Percentiles rank a stretch among this genome's conserved stretches.
Evolutionary conservation across 2,797 vertebrate genomes (phyloP).

Genomic region (Anolis apletophallus): DNA sequence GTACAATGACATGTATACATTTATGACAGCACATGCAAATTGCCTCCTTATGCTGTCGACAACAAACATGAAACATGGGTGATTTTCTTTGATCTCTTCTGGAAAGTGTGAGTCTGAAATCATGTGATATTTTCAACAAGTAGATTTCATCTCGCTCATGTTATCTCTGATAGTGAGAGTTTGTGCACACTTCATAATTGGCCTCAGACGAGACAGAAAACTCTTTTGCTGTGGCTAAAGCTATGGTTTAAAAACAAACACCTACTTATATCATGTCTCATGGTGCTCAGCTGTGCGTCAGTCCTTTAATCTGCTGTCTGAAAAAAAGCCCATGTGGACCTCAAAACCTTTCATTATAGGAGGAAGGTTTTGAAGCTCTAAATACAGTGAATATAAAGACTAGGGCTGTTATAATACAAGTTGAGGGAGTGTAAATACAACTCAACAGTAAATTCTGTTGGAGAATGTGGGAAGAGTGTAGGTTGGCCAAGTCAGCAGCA

Average conservation of each 20-base stretch:
- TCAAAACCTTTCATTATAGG: slow-evolving; percentile 37
- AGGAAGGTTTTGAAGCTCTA: slow-evolving; percentile 44
- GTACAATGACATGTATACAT: not conserved
- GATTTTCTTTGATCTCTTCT: not conserved
- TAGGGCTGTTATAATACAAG: slow-evolving; percentile 36
- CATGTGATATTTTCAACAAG: not conserved
- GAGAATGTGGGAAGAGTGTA: not conserved
- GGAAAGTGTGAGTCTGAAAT: not conserved
- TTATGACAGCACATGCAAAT: not conserved
- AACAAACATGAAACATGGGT: not conserved
- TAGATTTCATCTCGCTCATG: not conserved
- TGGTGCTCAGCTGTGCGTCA: slow-evolving; percentile 62
- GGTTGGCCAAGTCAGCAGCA: no score
- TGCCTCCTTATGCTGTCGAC: not conserved
- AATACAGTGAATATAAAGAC: slow-evolving; percentile 31
- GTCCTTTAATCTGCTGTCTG: slow-evolving; percentile 51
- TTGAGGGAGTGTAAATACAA: slow-evolving; percentile 26
- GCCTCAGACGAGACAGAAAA: slow-evolving; percentile 51
- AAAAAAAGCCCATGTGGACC: slow-evolving; percentile 49
- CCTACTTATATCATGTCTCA: slow-evolving; percentile 58
- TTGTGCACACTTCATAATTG: slow-evolving; percentile 59
- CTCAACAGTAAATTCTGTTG: not conserved
- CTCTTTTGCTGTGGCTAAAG: slow-evolving; percentile 25
- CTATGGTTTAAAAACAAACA: slow-evolving; percentile 52
- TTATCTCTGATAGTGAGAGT: slow-evolving; percentile 34